Percentiles rank a stretch among this genome's conserved stretches.
Conservation (phyloP, 2,888 invertebrate genomes). For the Cephus rjabovi region DNA sequence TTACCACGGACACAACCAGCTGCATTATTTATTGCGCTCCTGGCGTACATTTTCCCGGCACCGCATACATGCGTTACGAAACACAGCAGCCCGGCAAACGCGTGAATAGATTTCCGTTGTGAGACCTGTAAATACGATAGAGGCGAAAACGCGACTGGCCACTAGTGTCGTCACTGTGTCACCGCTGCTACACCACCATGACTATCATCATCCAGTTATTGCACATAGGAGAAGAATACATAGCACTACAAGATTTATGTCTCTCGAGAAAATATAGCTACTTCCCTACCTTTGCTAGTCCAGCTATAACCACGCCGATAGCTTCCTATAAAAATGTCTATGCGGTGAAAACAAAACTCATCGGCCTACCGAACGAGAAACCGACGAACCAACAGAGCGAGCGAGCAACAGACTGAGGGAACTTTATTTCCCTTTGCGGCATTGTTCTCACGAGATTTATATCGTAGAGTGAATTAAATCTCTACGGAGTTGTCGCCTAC, state of each 20-base stretch:
- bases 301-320: background rate
- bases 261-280: background rate
- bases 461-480: constrained; percentile 19
- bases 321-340: background rate
- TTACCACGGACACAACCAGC: background rate
- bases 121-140: background rate
- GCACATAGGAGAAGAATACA: background rate
- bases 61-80: background rate
- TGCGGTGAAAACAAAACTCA: background rate
- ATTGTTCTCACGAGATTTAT: constrained; percentile 17
- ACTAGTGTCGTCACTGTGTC: background rate
- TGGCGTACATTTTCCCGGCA: constrained; percentile 2
- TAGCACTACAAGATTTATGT: background rate
- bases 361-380: background rate
- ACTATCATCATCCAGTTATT: background rate
- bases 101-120: constrained; percentile 2
- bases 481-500: constrained; percentile 11
- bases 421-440: constrained; percentile 14
- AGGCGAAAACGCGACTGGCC: background rate
- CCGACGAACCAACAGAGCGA: background rate
- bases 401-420: background rate
- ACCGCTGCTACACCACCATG: background rate
- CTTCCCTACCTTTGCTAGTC: background rate
- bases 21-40: constrained; percentile 6
- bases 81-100: constrained; percentile 2